Base-by-base conservation (phyloP, 2,113 vertebrate species). In the Delphinapterus leucas region DNA sequence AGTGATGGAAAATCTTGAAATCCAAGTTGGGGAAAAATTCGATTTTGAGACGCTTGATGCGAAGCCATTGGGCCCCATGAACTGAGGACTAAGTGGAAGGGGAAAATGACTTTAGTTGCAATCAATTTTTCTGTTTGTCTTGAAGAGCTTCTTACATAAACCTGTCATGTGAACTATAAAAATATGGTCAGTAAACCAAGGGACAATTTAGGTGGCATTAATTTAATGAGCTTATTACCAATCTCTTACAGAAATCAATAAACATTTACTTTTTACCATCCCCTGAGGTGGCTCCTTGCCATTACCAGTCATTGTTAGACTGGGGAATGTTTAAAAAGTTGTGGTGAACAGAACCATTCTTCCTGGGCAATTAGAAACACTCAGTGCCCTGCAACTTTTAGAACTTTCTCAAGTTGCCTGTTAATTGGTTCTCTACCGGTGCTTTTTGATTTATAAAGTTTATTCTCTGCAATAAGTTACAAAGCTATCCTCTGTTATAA, bases 201-300 rank as follows among this genome's bases (percentile, higher is more conserved):
- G 23, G n/a, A 88, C 47, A 94, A 81, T 49, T 70, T 90, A 53
- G 28, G 36, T 80, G 81, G 65, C n/a, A 84, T 90, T 77, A 95
- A 83, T 61, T 93, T 88, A 97, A 92, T 61, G 44, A 85, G 20
- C 9, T 90, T 96, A 74, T 68, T 60, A 70, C 55, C 31, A 82
- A 44, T 77, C 36, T 82, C 31, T 83, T 87, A 87, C 17, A 84
- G 71, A 65, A 95, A 93, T 96, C 68, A 95, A 71, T 73, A 79
- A 79, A 70, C 53, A 82, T 53, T 61, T 93, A 80, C 36, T 89
- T 87, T 87, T 77, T 74, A 89, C 10, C 60, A 74, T 49, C 14
- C 23, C 36, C 8, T 47, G 47, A 79, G 41, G 58, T 87, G 70
- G 49, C 67, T 88, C 61, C 44, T 15, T 38, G n/a, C 71, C 44